Percentiles rank a stretch among this genome's conserved stretches.
Conservation (phyloP, 2,888 invertebrate genomes). For the Smittia aterrima region DNA sequence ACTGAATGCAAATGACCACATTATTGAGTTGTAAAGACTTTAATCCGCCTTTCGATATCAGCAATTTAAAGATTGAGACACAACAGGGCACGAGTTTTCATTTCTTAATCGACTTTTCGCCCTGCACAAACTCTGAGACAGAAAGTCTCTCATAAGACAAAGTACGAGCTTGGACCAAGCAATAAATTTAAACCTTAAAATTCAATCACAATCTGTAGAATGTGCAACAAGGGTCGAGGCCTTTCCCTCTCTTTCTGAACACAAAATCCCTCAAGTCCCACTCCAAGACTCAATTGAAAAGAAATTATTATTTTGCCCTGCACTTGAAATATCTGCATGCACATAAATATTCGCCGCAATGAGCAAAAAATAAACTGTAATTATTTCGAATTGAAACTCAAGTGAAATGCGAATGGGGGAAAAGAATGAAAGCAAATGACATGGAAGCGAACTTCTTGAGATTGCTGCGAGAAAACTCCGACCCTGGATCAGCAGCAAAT, state of each 20-base stretch:
- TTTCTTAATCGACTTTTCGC: neutral
- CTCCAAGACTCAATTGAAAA: conserved; percentile 35
- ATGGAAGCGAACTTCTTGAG: too few relatives aligned
- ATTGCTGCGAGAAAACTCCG: conserved; percentile 19
- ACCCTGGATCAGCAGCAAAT: neutral
- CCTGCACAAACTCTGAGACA: too few relatives aligned
- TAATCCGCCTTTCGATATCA: neutral
- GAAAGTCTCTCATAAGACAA: too few relatives aligned
- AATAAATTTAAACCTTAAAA: neutral
- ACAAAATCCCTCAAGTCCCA: conserved; percentile 16
- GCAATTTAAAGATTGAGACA: neutral
- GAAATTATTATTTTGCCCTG: conserved; percentile 6
- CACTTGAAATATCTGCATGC: neutral
- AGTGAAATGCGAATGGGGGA: too few relatives aligned
- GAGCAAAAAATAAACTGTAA: conserved; percentile 34
- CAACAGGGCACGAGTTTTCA: neutral
- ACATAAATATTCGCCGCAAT: conserved; percentile 2
- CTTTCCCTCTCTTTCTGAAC: neutral
- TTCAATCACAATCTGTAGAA: neutral
- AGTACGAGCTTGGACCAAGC: neutral
- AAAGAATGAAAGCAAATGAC: too few relatives aligned
- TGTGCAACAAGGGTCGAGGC: neutral
- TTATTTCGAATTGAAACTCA: conserved; percentile 30
- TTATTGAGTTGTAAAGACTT: neutral
- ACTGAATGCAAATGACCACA: neutral